Evolutionary conservation across 2,113 vertebrate genomes (phyloP).

Genomic region (Uria aalge): DNA sequence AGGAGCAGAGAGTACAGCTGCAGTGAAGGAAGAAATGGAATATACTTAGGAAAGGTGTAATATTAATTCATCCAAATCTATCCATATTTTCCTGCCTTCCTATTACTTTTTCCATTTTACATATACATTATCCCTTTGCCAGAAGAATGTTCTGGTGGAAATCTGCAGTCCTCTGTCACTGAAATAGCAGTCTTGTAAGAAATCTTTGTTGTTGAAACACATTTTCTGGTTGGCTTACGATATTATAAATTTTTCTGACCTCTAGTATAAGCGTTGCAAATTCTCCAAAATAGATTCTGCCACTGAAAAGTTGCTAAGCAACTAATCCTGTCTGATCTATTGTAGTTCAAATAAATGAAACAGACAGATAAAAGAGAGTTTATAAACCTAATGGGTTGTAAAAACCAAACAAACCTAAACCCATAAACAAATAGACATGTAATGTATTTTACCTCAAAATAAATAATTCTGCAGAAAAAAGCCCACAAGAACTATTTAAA

Average conservation of each 20-base stretch:
- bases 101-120: not conserved
- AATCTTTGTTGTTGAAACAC: conserved; percentile 46
- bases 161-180: conserved; percentile 13
- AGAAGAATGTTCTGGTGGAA: conserved; percentile 12
- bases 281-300: conserved; percentile 49
- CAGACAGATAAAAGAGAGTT: conserved; percentile 51
- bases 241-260: conserved; percentile 67
- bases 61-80: not conserved
- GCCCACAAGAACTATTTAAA: not conserved
- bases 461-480: not conserved
- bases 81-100: not conserved
- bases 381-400: conserved; percentile 51
- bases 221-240: conserved; percentile 53
- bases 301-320: conserved; percentile 66
- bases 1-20: not conserved
- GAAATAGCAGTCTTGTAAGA: conserved; percentile 35
- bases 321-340: conserved; percentile 48
- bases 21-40: not conserved
- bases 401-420: conserved; percentile 24
- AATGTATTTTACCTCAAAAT: conserved; percentile 5
- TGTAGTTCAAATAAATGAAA: conserved; percentile 48
- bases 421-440: not conserved
- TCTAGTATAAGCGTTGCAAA: conserved; percentile 34
- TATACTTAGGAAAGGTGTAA: not conserved
- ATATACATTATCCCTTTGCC: not conserved